Percentiles rank a stretch among this genome's conserved stretches.
These are phyloP conservation scores for Euura saliciscinereae DNA, from an alignment of 1,140 invertebrate genomes.

Conservation along the genomic window DNA sequence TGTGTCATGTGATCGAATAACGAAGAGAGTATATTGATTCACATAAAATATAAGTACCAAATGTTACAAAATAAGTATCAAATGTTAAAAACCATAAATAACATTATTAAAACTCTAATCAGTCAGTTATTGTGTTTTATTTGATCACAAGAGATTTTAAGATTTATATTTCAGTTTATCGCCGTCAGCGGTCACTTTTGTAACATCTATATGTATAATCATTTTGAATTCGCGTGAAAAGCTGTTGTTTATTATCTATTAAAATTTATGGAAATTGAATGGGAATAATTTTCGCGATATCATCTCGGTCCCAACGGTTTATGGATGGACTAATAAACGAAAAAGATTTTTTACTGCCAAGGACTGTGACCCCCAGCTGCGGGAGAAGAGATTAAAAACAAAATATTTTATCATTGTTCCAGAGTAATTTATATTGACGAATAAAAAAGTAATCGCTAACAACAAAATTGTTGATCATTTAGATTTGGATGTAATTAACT, in stretches of 20 bases:
- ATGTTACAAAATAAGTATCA: conserved; percentile 41
- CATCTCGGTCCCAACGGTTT: no score
- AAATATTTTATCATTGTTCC: background rate
- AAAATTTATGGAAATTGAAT: no score
- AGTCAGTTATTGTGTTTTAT: conserved; percentile 27
- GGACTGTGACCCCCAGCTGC: background rate
- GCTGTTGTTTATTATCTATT: no score
- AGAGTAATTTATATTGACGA: background rate
- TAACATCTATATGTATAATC: conserved; percentile 12
- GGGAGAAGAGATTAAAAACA: background rate
- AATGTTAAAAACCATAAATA: conserved; percentile 42
- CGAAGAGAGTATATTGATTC: background rate
- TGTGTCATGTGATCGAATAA: background rate
- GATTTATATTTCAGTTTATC: conserved; percentile 24
- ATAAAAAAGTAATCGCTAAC: no score
- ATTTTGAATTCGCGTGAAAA: no score
- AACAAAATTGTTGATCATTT: no score
- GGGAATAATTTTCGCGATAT: no score
- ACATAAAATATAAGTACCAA: conserved; percentile 36
- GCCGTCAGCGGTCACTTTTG: conserved; percentile 20
- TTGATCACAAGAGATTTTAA: conserved; percentile 37
- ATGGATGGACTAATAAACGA: conserved; percentile 14
- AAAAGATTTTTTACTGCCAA: conserved; percentile 11
- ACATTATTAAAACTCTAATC: conserved; percentile 20
- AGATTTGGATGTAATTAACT: background rate